Conservation (phyloP, 2,797 vertebrate genomes). For the Myotis findleyi region DNA sequence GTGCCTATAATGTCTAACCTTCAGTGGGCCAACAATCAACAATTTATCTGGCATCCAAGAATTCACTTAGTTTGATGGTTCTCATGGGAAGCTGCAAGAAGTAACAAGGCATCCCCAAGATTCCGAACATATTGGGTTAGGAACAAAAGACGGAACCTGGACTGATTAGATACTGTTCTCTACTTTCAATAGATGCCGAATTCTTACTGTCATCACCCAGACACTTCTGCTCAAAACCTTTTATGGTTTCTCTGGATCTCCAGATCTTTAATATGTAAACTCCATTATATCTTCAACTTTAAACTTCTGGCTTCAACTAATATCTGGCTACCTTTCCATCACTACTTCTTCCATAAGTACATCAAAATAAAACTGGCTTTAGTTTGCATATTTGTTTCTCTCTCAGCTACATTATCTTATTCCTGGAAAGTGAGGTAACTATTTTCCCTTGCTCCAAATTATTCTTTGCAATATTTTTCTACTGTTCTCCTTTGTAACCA, state of each 20-base stretch:
- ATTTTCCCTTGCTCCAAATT: background rate
- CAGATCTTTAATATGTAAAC: background rate
- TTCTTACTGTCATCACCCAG: background rate
- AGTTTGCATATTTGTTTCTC: background rate
- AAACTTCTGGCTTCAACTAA: background rate
- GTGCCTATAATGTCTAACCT: background rate
- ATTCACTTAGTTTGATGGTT: background rate
- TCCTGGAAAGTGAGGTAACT: background rate
- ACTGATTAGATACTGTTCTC: background rate
- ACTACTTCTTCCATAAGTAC: background rate
- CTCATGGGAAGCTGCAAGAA: background rate
- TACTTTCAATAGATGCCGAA: background rate
- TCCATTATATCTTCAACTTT: background rate
- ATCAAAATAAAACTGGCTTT: background rate
- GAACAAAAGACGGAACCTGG: background rate
- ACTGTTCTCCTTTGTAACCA: background rate
- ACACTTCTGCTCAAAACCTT: background rate
- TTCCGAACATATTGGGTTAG: background rate
- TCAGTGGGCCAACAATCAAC: background rate
- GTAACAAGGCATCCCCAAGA: background rate
- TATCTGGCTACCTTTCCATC: background rate
- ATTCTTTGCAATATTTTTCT: background rate
- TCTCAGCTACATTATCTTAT: background rate
- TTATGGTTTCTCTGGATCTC: background rate
- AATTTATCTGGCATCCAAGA: conserved; percentile 17